phyloP scores from a whole-genome alignment of 2,888 invertebrate genomes.

The Empis stercorea region DNA sequence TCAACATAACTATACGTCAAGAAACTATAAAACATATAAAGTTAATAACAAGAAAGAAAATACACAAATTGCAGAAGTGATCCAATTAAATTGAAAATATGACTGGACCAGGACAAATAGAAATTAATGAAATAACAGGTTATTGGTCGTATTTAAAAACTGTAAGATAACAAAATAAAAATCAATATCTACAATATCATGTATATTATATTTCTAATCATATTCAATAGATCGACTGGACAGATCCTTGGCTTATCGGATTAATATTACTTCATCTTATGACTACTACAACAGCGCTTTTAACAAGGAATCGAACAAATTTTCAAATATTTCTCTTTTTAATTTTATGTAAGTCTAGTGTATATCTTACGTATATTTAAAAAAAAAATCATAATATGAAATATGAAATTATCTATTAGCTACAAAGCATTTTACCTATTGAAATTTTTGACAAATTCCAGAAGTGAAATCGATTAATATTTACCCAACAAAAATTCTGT shows the following conservation, averaged over 20 bases:
- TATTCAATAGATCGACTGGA: constrained; percentile 65
- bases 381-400: too few relatives aligned
- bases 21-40: too few relatives aligned
- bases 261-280: constrained; percentile 62
- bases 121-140: constrained; percentile 54
- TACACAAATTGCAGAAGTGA: background rate
- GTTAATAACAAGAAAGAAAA: background rate
- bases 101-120: background rate
- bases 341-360: constrained; percentile 66
- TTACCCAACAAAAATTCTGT: too few relatives aligned
- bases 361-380: too few relatives aligned
- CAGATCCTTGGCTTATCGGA: constrained; percentile 74
- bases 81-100: background rate
- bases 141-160: constrained; percentile 65
- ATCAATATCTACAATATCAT: too few relatives aligned
- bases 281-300: constrained; percentile 62
- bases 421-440: too few relatives aligned
- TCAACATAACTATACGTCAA: too few relatives aligned
- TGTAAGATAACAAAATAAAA: constrained; percentile 48
- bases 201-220: background rate
- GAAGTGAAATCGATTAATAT: too few relatives aligned
- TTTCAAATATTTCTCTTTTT: constrained; percentile 76
- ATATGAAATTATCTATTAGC: too few relatives aligned
- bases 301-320: constrained; percentile 74
- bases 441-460: too few relatives aligned